These are phyloP conservation scores for Trissolcus japonicus DNA, from an alignment of 2,888 invertebrate species.

Conservation along the genomic window DNA sequence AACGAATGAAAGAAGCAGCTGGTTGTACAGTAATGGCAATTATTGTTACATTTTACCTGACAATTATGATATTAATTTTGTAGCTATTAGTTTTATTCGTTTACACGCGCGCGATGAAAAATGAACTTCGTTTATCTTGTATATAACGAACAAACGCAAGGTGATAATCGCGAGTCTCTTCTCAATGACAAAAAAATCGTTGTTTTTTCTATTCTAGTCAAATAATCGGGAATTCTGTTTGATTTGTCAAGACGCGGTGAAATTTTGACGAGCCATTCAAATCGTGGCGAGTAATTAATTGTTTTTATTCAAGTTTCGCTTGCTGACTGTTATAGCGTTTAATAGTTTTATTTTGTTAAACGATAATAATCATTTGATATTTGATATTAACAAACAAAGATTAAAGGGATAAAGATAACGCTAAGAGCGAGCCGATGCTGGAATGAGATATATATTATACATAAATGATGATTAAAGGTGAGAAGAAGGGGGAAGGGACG, in stretches of 20 bases:
- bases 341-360: conserved; percentile 73
- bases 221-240: conserved; percentile 17
- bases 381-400: conserved; percentile 55
- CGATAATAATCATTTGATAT: conserved; percentile 54
- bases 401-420: conserved; percentile 33
- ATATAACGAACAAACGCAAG: conserved; percentile 45
- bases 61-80: conserved; percentile 23
- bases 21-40: conserved; percentile 24
- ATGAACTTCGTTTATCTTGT: conserved; percentile 47
- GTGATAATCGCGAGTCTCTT: conserved; percentile 28
- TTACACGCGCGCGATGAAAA: conserved; percentile 5
- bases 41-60: conserved; percentile 34
- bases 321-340: conserved; percentile 74
- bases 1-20: conserved; percentile 30
- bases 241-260: conserved; percentile 36
- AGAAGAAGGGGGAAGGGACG: not conserved
- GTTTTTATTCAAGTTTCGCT: conserved; percentile 68
- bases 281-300: conserved; percentile 37
- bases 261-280: conserved; percentile 38
- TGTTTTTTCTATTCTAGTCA: conserved; percentile 44
- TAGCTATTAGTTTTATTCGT: conserved; percentile 23
- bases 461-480: conserved; percentile 48
- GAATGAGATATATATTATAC: conserved; percentile 52
- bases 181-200: conserved; percentile 7
- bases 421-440: conserved; percentile 44